A percentile compares a stretch with the other conserved stretches of the same genome.
These are phyloP conservation scores for Chrysolina oricalcia DNA, from an alignment of 2,888 invertebrate genomes.

Conservation along the genomic window DNA sequence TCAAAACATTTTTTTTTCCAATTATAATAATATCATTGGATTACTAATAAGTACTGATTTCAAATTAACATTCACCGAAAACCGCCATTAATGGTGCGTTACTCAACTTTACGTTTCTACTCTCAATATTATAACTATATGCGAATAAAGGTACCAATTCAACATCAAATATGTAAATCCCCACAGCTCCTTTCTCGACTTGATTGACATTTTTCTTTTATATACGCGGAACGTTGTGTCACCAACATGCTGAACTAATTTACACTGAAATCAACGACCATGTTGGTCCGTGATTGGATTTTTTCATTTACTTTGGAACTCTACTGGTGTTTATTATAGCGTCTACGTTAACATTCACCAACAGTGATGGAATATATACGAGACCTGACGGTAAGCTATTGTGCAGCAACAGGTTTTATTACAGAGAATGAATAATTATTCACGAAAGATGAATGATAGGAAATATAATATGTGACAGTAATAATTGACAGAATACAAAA, in stretches of 20 bases:
- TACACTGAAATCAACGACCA: background rate
- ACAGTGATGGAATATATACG: background rate
- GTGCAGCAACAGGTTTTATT: too few relatives aligned
- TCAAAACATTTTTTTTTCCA: too few relatives aligned
- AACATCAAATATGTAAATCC: conserved; percentile 8
- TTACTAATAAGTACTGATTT: too few relatives aligned
- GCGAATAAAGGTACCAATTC: background rate
- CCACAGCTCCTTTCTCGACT: background rate
- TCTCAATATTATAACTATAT: background rate
- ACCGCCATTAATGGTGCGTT: background rate
- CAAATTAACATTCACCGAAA: background rate
- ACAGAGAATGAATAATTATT: too few relatives aligned
- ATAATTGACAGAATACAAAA: too few relatives aligned
- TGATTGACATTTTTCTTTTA: background rate
- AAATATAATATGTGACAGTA: too few relatives aligned
- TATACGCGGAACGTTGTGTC: background rate
- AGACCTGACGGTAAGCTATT: too few relatives aligned
- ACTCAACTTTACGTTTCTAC: background rate
- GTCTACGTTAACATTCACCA: background rate
- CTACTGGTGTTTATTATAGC: background rate
- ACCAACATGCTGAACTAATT: conserved; percentile 14
- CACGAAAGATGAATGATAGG: too few relatives aligned
- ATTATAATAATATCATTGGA: too few relatives aligned
- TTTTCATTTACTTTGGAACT: background rate
- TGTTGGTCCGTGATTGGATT: conserved; percentile 6